Evolutionary conservation across 2,797 vertebrate genomes (phyloP).

Genomic region (Notamacropus eugenii): DNA sequence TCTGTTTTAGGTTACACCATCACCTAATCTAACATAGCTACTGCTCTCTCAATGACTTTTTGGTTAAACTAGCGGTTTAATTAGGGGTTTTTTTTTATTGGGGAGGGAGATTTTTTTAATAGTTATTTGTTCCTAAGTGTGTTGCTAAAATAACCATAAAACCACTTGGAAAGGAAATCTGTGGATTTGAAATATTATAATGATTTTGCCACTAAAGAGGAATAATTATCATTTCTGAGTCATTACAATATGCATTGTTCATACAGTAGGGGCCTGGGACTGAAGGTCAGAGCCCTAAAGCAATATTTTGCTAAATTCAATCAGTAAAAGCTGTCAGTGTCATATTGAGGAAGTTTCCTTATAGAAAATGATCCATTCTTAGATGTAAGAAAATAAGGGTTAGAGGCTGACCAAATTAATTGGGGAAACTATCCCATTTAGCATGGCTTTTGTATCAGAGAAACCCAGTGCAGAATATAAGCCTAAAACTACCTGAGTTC

Average conservation of each 20-base stretch:
- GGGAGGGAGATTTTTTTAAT: neutral
- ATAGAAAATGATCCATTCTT: neutral
- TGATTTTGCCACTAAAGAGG: neutral
- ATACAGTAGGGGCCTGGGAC: neutral
- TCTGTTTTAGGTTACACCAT: neutral
- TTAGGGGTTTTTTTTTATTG: neutral
- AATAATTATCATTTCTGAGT: neutral
- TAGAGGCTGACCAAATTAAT: neutral
- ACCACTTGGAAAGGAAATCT: neutral
- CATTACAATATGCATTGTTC: neutral
- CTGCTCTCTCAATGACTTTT: neutral
- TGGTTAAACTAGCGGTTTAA: neutral
- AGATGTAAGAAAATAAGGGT: neutral
- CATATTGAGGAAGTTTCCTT: neutral
- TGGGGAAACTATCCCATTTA: neutral
- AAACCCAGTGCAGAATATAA: neutral
- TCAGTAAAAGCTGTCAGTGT: neutral
- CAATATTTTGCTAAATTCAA: conserved; percentile 13
- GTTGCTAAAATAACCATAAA: neutral
- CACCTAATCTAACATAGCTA: neutral
- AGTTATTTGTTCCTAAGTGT: neutral
- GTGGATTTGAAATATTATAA: conserved; percentile 23
- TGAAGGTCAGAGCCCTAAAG: neutral
- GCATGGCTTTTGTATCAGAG: conserved; percentile 2
- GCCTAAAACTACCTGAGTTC: neutral